These are phyloP conservation scores for Eufriesea mexicana DNA, from an alignment of 1,140 invertebrate species.

Conservation along the genomic window DNA sequence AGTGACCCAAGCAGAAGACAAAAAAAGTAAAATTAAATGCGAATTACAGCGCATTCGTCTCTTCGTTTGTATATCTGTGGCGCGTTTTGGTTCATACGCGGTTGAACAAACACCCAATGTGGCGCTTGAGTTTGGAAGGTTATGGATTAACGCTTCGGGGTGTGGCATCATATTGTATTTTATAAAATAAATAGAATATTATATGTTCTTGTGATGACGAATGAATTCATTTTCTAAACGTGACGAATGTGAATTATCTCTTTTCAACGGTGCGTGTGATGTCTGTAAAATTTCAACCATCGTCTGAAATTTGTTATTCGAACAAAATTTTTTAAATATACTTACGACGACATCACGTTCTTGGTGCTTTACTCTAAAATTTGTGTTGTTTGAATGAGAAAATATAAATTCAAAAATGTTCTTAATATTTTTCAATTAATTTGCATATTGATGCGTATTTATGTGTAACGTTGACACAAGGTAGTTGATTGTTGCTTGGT, in stretches of 20 bases:
- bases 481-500: slow-evolving; percentile 39
- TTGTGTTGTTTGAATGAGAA: neutral
- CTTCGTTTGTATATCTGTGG: slow-evolving; percentile 50
- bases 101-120: slow-evolving; percentile 68
- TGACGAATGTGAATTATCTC: neutral
- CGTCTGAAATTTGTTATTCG: slow-evolving; percentile 2
- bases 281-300: neutral
- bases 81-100: slow-evolving; percentile 53
- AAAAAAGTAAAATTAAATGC: slow-evolving; percentile 54
- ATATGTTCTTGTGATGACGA: neutral
- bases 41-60: slow-evolving; percentile 44
- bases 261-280: neutral
- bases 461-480: slow-evolving; percentile 38
- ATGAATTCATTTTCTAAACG: neutral
- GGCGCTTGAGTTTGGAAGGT: slow-evolving; percentile 76
- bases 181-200: slow-evolving; percentile 65
- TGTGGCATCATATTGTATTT: slow-evolving; percentile 76
- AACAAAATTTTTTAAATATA: slow-evolving; percentile 17
- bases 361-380: neutral
- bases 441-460: slow-evolving; percentile 38
- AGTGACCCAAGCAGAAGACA: slow-evolving; percentile 48
- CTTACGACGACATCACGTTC: neutral
- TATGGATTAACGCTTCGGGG: slow-evolving; percentile 78
- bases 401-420: slow-evolving; percentile 23
- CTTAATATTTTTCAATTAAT: slow-evolving; percentile 21